Evolutionary conservation across 2,888 invertebrate species (phyloP).

Genomic region (Pogonocherus hispidulus): DNA sequence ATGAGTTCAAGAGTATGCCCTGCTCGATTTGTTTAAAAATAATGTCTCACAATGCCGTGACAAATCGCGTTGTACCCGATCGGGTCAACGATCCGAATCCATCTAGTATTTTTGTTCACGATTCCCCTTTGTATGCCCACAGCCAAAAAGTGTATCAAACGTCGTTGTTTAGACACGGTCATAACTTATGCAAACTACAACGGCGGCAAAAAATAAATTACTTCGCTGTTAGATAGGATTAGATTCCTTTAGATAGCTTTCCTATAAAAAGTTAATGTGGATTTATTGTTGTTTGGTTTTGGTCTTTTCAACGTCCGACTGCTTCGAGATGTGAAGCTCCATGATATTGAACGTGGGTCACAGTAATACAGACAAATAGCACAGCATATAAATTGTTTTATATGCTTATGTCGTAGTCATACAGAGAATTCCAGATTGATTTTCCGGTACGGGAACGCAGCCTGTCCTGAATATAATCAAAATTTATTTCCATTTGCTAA

Average conservation of each 20-base stretch:
- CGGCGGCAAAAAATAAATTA: constrained; percentile 41
- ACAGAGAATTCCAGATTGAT: no score
- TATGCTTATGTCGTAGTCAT: no score
- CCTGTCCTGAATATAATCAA: no score
- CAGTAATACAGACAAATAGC: no score
- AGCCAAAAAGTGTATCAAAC: constrained; percentile 47
- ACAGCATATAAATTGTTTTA: no score
- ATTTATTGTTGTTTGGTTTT: constrained; percentile 35
- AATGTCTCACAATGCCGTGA: constrained; percentile 21
- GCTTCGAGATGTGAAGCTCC: no score
- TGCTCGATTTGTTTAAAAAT: constrained; percentile 29
- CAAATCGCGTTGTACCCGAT: constrained; percentile 29
- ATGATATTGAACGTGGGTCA: not conserved
- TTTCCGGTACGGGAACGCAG: no score
- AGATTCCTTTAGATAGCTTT: constrained; percentile 35
- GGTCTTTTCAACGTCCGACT: not conserved
- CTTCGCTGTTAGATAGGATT: constrained; percentile 24
- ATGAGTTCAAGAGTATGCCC: constrained; percentile 3
- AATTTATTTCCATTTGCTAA: no score
- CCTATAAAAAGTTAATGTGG: constrained; percentile 33
- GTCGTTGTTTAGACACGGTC: constrained; percentile 39
- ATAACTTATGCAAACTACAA: constrained; percentile 47
- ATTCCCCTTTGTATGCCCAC: constrained; percentile 27
- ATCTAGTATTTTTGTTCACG: constrained; percentile 35
- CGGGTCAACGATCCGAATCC: constrained; percentile 34